Conservation (phyloP, 1,140 invertebrate species). For the Cherax quadricarinatus region DNA sequence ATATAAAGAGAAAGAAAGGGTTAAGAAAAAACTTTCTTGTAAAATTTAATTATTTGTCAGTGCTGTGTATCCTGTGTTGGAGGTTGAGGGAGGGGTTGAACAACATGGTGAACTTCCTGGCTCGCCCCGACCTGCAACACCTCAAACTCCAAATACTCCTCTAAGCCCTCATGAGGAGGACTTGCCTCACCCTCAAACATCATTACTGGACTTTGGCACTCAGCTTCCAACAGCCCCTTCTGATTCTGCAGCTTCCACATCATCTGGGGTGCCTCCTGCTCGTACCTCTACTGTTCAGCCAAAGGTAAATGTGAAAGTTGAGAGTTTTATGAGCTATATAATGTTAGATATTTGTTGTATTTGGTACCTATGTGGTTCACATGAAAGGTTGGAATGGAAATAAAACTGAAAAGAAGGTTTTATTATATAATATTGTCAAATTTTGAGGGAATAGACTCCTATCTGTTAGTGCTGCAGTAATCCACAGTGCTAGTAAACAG, state of each 20-base stretch:
- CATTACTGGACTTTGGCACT: slow-evolving; percentile 39
- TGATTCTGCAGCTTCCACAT: neutral
- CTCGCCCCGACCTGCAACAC: slow-evolving; percentile 43
- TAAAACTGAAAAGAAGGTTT: too few species aligned
- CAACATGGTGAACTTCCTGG: slow-evolving; percentile 16
- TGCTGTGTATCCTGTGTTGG: slow-evolving; percentile 32
- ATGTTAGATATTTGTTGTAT: neutral
- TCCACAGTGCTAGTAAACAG: too few species aligned
- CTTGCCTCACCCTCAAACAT: slow-evolving; percentile 12
- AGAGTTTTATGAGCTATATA: neutral
- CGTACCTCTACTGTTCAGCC: neutral
- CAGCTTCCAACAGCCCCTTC: slow-evolving; percentile 10
- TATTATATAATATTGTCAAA: too few species aligned
- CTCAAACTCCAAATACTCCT: slow-evolving; percentile 61
- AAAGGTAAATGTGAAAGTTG: neutral
- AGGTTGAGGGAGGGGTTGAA: slow-evolving; percentile 51
- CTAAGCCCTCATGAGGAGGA: slow-evolving; percentile 36
- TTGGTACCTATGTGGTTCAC: neutral
- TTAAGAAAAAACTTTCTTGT: too few species aligned
- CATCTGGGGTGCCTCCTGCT: neutral
- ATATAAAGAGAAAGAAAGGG: too few species aligned
- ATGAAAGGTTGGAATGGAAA: too few species aligned
- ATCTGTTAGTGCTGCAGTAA: too few species aligned
- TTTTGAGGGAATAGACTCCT: too few species aligned
- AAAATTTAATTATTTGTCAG: too few species aligned